Base-by-base conservation (phyloP, 2,113 vertebrate genomes). In the Callipepla californica region DNA sequence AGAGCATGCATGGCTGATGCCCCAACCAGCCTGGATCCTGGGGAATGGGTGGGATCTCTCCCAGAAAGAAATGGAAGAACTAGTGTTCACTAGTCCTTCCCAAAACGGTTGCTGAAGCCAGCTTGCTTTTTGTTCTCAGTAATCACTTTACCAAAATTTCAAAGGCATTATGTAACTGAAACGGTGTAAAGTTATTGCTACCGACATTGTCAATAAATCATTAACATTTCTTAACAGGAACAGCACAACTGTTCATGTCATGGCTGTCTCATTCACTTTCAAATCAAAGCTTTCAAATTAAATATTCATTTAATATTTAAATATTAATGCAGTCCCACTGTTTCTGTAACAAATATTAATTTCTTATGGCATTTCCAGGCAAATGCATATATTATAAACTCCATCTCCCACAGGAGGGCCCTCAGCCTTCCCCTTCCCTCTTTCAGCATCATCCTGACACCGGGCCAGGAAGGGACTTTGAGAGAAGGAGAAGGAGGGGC, bases 321-420 rank as follows among this genome's bases (percentile, higher is more conserved):
- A 98, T 98, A 98, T 98, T 98, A 97, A 98, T 98, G 97, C 86
- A 83, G 89, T 79, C 90, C 84, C 85, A 96, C 93, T 96, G 97
- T 97, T 98, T 98, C 97, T 98, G 95, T 97, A 98, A 97, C 96
- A 97, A 97, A 97, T 97, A 97, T 98, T 98, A 97, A 98, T 97
- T 98, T 98, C 97, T 98, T 97, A 98, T 97, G 97, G 94, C 94
- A 97, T 97, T 98, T 98, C 97, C 97, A 97, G 97, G 97, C 97
- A 98, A 94, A 97, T 90, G 96, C 92, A 89, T 96, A 97, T 96
- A 96, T 96, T 96, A 97, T 95, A 96, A 95, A 96, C 96, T 96
- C 95, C 51, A 70, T 69, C 95, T 96, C 95, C 92, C 96, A 68
- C 70, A 90, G 96, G 95, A 97, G 78, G 91, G 91, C 69, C 62